Percentiles rank a stretch among this genome's conserved stretches.
These are phyloP conservation scores for Drosophila robusta DNA, from an alignment of 2,888 invertebrate genomes.

Conservation along the genomic window DNA sequence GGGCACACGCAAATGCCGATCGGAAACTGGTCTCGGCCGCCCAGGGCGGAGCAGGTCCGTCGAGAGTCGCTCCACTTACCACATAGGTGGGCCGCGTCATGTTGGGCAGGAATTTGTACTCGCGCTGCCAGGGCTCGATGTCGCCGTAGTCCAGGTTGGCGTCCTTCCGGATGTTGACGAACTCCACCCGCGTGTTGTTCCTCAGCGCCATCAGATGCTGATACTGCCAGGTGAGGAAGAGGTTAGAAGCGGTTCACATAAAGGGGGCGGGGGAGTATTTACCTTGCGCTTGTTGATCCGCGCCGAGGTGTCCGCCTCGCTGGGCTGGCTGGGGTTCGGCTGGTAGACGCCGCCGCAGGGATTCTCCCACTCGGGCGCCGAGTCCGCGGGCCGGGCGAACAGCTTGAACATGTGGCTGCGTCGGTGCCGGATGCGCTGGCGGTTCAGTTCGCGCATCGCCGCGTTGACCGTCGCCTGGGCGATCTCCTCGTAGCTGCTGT, in stretches of 20 bases:
- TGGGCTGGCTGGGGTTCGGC: slow-evolving; percentile 18
- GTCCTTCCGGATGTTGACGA: slow-evolving; percentile 36
- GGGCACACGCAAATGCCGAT: too few relatives aligned
- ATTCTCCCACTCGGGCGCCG: slow-evolving; percentile 80
- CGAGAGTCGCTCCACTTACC: slow-evolving; percentile 68
- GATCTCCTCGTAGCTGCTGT: slow-evolving; percentile 60
- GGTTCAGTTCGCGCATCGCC: slow-evolving; percentile 45
- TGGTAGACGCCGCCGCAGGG: slow-evolving; percentile 76
- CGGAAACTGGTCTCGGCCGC: slow-evolving; percentile 62
- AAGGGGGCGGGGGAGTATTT: too few relatives aligned
- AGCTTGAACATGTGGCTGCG: slow-evolving; percentile 56
- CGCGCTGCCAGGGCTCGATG: slow-evolving; percentile 57
- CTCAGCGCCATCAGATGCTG: slow-evolving; percentile 60
- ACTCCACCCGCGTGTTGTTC: slow-evolving; percentile 54
- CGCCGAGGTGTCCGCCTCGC: slow-evolving; percentile 26
- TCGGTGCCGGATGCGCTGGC: slow-evolving; percentile 63
- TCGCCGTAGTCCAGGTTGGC: slow-evolving; percentile 65
- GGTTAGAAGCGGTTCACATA: too few relatives aligned
- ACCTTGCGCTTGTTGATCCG: slow-evolving; percentile 24
- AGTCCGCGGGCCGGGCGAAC: slow-evolving; percentile 18
- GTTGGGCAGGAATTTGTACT: slow-evolving; percentile 82
- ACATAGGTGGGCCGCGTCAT: slow-evolving; percentile 64
- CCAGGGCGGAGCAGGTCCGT: slow-evolving; percentile 71
- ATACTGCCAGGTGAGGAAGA: slow-evolving; percentile 7
- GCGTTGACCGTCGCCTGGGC: slow-evolving; percentile 53